Evolutionary conservation across 2,797 vertebrate species (phyloP).

Genomic region (Melanotaenia parkinsoni): DNA sequence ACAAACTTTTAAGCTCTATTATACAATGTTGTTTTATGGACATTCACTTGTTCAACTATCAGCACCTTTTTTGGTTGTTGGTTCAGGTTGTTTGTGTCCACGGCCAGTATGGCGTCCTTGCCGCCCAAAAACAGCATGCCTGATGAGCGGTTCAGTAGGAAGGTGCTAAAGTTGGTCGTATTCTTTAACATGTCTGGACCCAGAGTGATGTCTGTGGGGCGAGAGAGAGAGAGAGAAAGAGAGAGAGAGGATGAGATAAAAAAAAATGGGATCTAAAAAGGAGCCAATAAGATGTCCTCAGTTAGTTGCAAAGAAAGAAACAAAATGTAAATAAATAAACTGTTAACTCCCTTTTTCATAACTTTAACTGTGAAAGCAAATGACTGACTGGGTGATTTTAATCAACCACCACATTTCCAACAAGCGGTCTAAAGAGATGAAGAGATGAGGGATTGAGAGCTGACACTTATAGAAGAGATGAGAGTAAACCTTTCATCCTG

Average conservation of each 20-base stretch:
- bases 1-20: neutral
- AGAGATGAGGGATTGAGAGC: conserved; percentile 8
- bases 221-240: neutral
- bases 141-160: conserved; percentile 80
- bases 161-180: conserved; percentile 83
- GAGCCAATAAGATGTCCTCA: no score
- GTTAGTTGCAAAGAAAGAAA: no score
- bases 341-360: no score
- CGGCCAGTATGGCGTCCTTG: conserved; percentile 82
- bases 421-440: conserved; percentile 11
- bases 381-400: conserved; percentile 4
- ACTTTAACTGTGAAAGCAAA: neutral
- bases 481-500: conserved; percentile 37
- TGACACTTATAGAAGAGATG: conserved; percentile 9
- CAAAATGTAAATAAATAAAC: no score
- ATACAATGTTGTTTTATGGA: neutral
- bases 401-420: conserved; percentile 22
- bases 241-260: no score
- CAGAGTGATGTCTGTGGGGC: conserved; percentile 49
- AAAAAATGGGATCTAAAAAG: no score
- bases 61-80: conserved; percentile 30
- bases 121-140: conserved; percentile 85
- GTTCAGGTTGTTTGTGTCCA: conserved; percentile 75
- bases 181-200: conserved; percentile 59
- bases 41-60: neutral